These are phyloP conservation scores for Sminthurides aquaticus DNA, from an alignment of 2,888 invertebrate species.

Conservation along the genomic window DNA sequence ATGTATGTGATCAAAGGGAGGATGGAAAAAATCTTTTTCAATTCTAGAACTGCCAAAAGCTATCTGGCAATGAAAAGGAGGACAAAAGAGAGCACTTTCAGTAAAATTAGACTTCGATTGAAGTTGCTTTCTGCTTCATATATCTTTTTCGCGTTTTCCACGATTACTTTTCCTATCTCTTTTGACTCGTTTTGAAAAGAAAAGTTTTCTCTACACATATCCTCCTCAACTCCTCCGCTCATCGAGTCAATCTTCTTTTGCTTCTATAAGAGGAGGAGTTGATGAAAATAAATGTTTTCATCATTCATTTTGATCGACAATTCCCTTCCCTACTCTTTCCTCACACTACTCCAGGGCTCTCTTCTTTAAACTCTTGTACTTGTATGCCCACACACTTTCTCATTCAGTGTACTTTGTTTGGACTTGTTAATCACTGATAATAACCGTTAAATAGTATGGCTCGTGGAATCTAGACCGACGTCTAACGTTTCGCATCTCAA, in stretches of 20 bases:
- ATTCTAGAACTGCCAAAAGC: conserved; percentile 44
- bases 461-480: too few species aligned
- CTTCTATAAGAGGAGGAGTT: conserved; percentile 1
- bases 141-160: conserved; percentile 39
- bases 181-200: conserved; percentile 3
- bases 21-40: conserved; percentile 37
- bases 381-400: too few species aligned
- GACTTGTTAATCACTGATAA: too few species aligned
- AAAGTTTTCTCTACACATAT: conserved; percentile 2
- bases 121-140: conserved; percentile 42
- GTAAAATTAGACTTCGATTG: conserved; percentile 44
- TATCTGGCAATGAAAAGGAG: conserved; percentile 41
- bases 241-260: neutral
- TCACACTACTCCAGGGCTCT: too few species aligned
- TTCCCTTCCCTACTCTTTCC: too few species aligned
- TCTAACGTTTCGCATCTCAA: too few species aligned
- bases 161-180: conserved; percentile 32
- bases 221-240: neutral
- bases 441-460: too few species aligned
- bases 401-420: too few species aligned
- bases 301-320: conserved; percentile 36
- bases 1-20: conserved; percentile 42
- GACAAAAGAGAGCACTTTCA: conserved; percentile 43
- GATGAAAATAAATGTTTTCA: conserved; percentile 34
- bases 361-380: too few species aligned